phyloP scores from a whole-genome alignment of 2,113 vertebrate genomes.

The Oreamnos americanus region DNA sequence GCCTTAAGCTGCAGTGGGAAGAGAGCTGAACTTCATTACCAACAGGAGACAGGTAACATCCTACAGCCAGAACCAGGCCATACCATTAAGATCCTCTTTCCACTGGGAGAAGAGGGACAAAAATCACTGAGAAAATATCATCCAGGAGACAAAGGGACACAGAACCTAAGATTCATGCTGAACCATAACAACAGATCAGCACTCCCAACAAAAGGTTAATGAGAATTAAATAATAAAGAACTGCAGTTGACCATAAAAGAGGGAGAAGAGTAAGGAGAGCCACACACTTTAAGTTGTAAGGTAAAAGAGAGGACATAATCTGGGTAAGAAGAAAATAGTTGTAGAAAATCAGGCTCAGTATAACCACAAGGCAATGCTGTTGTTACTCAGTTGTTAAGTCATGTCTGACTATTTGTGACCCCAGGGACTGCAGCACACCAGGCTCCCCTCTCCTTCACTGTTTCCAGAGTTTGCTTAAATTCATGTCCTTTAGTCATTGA shows the following conservation, averaged over 20 bases:
- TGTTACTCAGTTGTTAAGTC: not conserved
- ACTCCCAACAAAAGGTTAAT: not conserved
- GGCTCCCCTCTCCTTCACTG: not conserved
- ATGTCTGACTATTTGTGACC: not conserved
- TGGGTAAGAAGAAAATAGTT: not conserved
- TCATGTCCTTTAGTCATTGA: not conserved
- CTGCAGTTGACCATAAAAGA: not conserved
- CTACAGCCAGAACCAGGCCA: not conserved
- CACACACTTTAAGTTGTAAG: not conserved
- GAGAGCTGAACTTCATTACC: not conserved
- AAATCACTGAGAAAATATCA: not conserved
- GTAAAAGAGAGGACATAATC: not conserved
- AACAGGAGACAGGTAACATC: not conserved
- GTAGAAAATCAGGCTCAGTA: not conserved
- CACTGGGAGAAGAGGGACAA: fast-evolving
- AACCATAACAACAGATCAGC: not conserved
- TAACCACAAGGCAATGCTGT: not conserved
- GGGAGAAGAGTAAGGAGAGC: not conserved
- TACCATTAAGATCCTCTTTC: not conserved
- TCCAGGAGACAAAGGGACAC: not conserved
- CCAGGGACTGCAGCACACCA: not conserved
- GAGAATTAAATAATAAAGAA: not conserved
- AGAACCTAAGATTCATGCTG: not conserved
- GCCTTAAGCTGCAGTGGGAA: not conserved
- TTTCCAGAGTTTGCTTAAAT: not conserved